Base-by-base conservation (phyloP, 2,888 invertebrate species). In the Epistrophe grossulariae region DNA sequence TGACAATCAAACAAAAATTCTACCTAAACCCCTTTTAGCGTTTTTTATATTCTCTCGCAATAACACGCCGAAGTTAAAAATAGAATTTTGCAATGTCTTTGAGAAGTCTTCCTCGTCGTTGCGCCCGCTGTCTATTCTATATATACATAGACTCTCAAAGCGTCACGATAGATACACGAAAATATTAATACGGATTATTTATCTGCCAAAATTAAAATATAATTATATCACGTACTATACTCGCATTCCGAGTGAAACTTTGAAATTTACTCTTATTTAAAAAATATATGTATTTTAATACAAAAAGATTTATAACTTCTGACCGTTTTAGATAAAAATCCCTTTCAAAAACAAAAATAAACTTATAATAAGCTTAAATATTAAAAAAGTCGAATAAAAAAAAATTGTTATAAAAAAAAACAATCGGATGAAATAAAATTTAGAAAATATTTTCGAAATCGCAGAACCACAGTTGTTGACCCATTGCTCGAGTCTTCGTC, bases 401-500 rank as follows among this genome's bases (percentile, higher is more conserved):
- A 70, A 59, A 19, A 38, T 57, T 31, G 6, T 55, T 45, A 0
- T 31, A 35, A 66, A 17, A 62, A 59, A 52, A 17, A 62, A 59
- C 57, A 73, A 45, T 78, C 43, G 28, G 2, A 60, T 19, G 0
- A 19, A 60, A 64, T 19, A 64, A 74, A 48, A 15, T 11, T 50
- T 40, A 78, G 15, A 81, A 81, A 55, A 55, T 60, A 52, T 77
- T 72, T 84, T 80, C 73, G 82, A 81, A 71, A 71, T 78, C 68
- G 73, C 68, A 71, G 55, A 72, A 72, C 62, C 45, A 70, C 55
- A 62, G 40, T 17, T 43, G 73, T 40, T 78, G 73, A 74, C 85
- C 74, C 85, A 85, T 85, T 57, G 78, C 78, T 79, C 79, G 74
- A 76, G 83, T 79, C 87, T 60, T 83, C 66, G 83, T 87, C 24